Evolutionary conservation across 2,797 vertebrate genomes (phyloP).

Genomic region (Threskiornis aethiopicus): DNA sequence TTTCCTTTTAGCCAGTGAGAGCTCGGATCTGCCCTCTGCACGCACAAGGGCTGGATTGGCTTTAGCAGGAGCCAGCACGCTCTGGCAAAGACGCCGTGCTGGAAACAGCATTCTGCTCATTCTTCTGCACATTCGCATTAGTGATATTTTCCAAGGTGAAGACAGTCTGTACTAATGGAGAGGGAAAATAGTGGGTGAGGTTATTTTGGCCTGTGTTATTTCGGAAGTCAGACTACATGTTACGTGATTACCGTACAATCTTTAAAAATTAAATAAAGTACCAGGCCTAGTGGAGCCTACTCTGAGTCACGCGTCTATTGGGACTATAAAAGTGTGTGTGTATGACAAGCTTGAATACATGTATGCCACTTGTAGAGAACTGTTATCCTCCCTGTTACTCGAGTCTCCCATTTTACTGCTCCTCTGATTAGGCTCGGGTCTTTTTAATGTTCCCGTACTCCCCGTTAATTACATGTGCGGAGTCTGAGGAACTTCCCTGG

Average conservation of each 20-base stretch:
- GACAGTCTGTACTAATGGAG: background rate
- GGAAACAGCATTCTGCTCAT: background rate
- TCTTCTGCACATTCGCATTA: accelerated
- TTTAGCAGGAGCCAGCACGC: background rate
- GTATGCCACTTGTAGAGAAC: background rate
- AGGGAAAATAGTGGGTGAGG: background rate
- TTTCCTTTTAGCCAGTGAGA: background rate
- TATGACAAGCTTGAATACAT: background rate
- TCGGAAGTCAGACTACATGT: background rate
- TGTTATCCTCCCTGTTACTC: background rate
- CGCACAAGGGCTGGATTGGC: background rate
- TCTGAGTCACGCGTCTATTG: background rate
- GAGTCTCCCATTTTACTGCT: background rate
- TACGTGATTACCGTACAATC: background rate
- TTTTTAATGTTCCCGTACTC: accelerated
- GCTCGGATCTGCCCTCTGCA: background rate
- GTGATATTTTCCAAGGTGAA: background rate
- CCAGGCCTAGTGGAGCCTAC: background rate
- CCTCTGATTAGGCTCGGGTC: background rate
- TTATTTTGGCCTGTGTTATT: background rate
- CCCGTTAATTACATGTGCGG: background rate
- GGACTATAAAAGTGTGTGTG: background rate
- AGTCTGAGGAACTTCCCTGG: background rate
- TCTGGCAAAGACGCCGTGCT: background rate
- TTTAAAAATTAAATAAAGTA: background rate